Evolutionary conservation across 2,888 invertebrate species (phyloP), one percentile per base, ranked within the genome.

Genomic region (Nasonovia ribisnigri): DNA sequence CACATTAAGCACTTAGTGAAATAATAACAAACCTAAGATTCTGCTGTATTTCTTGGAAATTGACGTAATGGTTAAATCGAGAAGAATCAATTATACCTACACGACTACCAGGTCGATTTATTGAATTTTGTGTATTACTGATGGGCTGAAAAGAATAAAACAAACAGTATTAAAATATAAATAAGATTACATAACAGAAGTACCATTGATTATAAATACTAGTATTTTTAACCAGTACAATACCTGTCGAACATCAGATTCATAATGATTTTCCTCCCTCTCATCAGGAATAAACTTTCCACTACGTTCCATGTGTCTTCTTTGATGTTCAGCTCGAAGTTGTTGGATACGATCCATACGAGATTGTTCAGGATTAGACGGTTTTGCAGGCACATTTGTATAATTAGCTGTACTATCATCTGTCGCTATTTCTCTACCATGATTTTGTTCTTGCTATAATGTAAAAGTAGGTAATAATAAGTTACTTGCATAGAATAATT

Each of bases 41-140:
- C 95, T 97, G 97, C 96, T 98, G 98, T 95, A 98, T 97, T 96
- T 98, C 98, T 95, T 98, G 97, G 95, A 98, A 98, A 96, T 98
- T 98, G 95, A 98, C 98, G 95, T 98, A 98, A 95, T 98, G 98
- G 87, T 96, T 96, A 95, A 96, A 97, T 67, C 96, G 96, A 94
- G 96, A 96, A 3, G 96, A 96, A 94, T 96, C 96, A 6, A 96
- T 96, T 94, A 96, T 96, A 8, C 96, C 96, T 84, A 96, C 96
- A 94, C 96, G 95, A 95, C 96, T 96, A n/a, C 96, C 96, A 24
- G 96, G 96, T 94, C 96, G 95, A 93, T 96, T 96, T 95, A 96
- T 96, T 95, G 96, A 96, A 88, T 96, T 96, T 94, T 88, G 94
- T 89, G n/a, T 94, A 67, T 48, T 67, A 10, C 24, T 91, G 60